Evolutionary conservation across 2,797 vertebrate species (phyloP), one percentile per base, ranked within the genome.

Genomic region (Percopsis omiscomaycus): DNA sequence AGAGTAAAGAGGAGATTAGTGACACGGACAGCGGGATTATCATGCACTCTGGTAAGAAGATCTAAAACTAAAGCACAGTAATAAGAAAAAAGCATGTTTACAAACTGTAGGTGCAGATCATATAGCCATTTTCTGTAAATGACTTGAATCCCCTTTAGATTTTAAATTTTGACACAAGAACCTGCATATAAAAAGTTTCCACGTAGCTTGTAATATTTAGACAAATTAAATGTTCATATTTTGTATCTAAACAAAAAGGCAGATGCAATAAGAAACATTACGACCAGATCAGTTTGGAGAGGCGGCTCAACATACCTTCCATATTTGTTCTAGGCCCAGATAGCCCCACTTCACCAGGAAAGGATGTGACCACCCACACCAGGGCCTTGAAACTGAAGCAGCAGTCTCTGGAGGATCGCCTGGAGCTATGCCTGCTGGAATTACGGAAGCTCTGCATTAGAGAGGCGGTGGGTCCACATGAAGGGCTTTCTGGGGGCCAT

Each of bases 11-110:
- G 81, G 95, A 96, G 84, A 92, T 92, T 89, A 96, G 95, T 57
- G 94, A 96, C 86, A 93, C 92, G 0, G 95, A 96, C 89, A 96
- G 95, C 1, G 95, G 95, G 71, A 94, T 96, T 75, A 95, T 96
- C 71, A 73, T 96, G 61, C 94, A 96, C 83, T 95, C 94, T 50
- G 94, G 95, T 96, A 84, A 88, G 88, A 61, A 71, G 14, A 48
- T 46, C 16, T 28, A 56, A 13, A 64, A 71, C 47, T 27, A 42
- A 30, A n/a, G 14, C 14, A 45, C 13, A 67, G 51, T 12, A 53
- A 76, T 13, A 44, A 22, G 2, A 28, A 5, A 22, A 52, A 55
- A 37, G 27, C 12, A 64, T 8, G 57, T 16, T 4, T 1, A 32
- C 3, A 48, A 15, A 22, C 15, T 50, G 15, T 44, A 42, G 27